These are phyloP conservation scores for Xiphorhynchus erythropygius DNA, from an alignment of 2,797 vertebrate genomes.

Conservation along the genomic window DNA sequence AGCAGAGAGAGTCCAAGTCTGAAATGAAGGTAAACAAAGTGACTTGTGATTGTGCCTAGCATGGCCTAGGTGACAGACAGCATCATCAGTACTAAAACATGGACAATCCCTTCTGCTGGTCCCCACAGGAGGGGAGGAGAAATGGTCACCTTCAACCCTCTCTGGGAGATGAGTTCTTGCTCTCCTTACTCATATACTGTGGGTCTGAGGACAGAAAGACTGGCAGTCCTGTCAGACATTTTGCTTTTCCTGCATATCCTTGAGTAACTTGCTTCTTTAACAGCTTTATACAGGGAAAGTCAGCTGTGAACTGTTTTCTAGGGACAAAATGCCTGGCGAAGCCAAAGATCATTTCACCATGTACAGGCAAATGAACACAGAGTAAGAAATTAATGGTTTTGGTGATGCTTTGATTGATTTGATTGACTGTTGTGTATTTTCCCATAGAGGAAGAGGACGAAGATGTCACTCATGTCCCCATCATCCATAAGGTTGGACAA, in stretches of 20 bases:
- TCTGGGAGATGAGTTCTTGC: not conserved
- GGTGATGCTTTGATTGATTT: not conserved
- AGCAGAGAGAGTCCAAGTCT: not conserved
- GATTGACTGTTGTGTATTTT: not conserved
- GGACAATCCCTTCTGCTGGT: not conserved
- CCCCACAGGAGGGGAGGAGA: not conserved
- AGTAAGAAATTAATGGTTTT: not conserved
- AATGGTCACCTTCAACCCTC: not conserved
- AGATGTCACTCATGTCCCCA: conserved; percentile 66
- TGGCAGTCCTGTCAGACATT: not conserved
- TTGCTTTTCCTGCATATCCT: not conserved
- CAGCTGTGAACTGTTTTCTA: not conserved
- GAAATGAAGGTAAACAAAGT: not conserved
- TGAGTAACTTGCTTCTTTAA: not conserved
- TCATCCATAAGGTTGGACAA: conserved; percentile 73
- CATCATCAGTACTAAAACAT: not conserved
- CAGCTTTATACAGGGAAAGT: not conserved
- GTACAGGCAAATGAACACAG: not conserved
- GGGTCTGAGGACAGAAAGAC: not conserved
- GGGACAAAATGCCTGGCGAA: not conserved
- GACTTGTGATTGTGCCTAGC: not conserved
- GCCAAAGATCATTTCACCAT: not conserved
- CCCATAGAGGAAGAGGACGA: conserved; percentile 29
- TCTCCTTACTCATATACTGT: not conserved
- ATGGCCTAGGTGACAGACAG: not conserved